A percentile compares a stretch with the other conserved stretches of the same genome.
phyloP scores from a whole-genome alignment of 2,888 invertebrate species.

The Entomobrya proxima region DNA sequence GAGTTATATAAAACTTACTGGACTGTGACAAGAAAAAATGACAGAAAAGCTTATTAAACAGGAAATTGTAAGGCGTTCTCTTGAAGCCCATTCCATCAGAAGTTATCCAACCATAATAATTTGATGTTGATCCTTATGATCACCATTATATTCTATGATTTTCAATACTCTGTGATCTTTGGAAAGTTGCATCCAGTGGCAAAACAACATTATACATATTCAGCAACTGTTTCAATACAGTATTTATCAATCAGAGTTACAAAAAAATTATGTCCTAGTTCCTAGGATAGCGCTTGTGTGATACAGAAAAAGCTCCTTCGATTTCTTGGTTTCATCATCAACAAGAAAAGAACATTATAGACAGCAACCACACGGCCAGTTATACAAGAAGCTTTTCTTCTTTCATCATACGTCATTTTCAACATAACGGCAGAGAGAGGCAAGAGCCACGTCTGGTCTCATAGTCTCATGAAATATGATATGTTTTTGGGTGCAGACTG shows the following conservation, averaged over 20 bases:
- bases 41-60: slow-evolving; percentile 59
- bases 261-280: too few relatives aligned
- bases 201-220: too few relatives aligned
- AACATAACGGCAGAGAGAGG: too few relatives aligned
- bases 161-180: neutral
- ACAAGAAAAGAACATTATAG: too few relatives aligned
- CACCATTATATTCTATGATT: slow-evolving; percentile 31
- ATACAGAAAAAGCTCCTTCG: too few relatives aligned
- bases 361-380: too few relatives aligned
- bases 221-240: too few relatives aligned
- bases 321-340: neutral
- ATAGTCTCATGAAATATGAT: neutral
- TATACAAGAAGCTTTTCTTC: too few relatives aligned
- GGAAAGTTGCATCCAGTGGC: neutral
- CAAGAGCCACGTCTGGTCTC: neutral
- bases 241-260: too few relatives aligned
- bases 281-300: too few relatives aligned
- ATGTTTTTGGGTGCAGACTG: neutral
- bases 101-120: slow-evolving; percentile 59
- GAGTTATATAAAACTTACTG: slow-evolving; percentile 28
- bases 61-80: slow-evolving; percentile 61
- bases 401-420: too few relatives aligned
- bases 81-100: slow-evolving; percentile 65
- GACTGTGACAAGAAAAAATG: slow-evolving; percentile 59
- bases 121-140: slow-evolving; percentile 63